Evolutionary conservation across 1,140 invertebrate species (phyloP), one percentile per base, ranked within the genome.

Genomic region (Drosophila grimshawi): DNA sequence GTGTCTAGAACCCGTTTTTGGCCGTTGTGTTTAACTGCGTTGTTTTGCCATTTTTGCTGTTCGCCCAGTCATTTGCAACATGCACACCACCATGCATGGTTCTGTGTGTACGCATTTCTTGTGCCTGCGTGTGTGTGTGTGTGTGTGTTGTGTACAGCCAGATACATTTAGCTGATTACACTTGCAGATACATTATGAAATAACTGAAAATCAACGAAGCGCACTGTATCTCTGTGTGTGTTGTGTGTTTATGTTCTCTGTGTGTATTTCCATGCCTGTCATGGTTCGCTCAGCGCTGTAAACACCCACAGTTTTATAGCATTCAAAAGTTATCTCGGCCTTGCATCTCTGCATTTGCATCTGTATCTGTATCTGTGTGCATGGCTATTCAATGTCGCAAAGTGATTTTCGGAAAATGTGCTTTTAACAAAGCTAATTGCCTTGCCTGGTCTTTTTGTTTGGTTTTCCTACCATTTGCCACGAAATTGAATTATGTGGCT

Each of bases 1-100:
- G 77, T 86, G 83, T 86, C 85, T 86, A 86, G 85, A 88, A 88
- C 83, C 70, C 69, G 83, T 86, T 86, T 82, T 63, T 32, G 45
- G 45, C 45, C 32, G 10, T 45, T 56, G 29, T 64, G 32, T 39
- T n/a, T 19, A 49, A 5, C 35, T 43, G 39, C 60, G 46, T 30
- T n/a, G 29, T 45, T 33, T 49, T 46, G 11, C 48, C 46, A 43
- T 49, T 71, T 79, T 71, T 79, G 86, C 85, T 89, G 85, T 51
- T 69, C 81, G 71, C 85, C 85, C 79, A 89, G 85, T 79, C 75
- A 65, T 85, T 89, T 89, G 85, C 85, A 89, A 90, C 85, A 81
- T 89, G 80, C 86, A 89, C 75, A 89, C 85, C 80, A 75, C 49
- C 75, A 66, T 83, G 48, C 60, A 65, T 56, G 69, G 59, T 10